Base-by-base conservation (phyloP, 1,140 invertebrate genomes). In the Linepithema humile region DNA sequence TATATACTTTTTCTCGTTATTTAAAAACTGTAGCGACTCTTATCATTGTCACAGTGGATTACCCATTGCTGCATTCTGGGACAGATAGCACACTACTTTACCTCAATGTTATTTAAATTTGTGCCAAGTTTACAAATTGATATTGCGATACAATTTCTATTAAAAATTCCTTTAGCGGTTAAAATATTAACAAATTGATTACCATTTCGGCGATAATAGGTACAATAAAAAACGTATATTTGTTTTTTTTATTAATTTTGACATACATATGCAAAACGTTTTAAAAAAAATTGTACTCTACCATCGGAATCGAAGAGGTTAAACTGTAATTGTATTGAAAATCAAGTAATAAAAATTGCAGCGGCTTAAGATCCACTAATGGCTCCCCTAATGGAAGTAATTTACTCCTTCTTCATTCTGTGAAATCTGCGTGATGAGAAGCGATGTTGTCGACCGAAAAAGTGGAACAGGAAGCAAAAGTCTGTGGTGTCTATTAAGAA, bases 401-500 rank as follows among this genome's bases (percentile, higher is more conserved):
- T 55, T 55, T 80, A 32, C 38, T 53, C 38, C 45, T 78, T 78
- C 55, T 32, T 35, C 12, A 78, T 80, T 17, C 26, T 40, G 23
- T 64, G n/a, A n/a, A 53, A 55, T 55, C 50, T 69, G 12, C 26
- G 64, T 10, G 48, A 35, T 32, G n/a, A 73, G 20, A 32, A 35
- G 17, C 48, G 40, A 45, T 23, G 45, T 67, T 67, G 62, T 72
- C 29, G 10, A 53, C 32, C 12, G 15, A 23, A 45, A 60, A 53
- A 64, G 15, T 26, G 20, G 26, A 70, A 29, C 82, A 72, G 55
- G 50, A 75, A 85, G 74, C 60, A 59, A 87, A 53, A 67, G 67
- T 73, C 32, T 9, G 53, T 69, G 64, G 70, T 77, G 82, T 88
- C 87, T 85, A 85, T 88, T 85, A 89, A 73, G 57, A 77, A 78